Evolutionary conservation across 2,888 invertebrate species (phyloP).

Genomic region (Phlogophora meticulosa): DNA sequence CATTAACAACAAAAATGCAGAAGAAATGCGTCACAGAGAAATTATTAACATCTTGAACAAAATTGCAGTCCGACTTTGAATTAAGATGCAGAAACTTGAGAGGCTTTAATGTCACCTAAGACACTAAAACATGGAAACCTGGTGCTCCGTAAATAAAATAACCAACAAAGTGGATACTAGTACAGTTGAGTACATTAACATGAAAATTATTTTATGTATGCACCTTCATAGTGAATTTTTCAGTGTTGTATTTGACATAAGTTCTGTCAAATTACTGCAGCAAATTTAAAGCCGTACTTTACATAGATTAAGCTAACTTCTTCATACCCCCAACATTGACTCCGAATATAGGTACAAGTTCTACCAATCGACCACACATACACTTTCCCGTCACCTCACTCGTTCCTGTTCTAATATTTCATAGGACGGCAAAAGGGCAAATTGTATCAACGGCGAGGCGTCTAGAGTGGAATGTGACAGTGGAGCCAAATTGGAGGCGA

Average conservation of each 20-base stretch:
- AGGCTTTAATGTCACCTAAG: too few species aligned
- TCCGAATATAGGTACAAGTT: background rate
- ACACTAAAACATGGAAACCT: too few species aligned
- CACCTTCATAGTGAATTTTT: too few species aligned
- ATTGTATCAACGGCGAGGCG: conserved; percentile 79
- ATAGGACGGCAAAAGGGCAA: conserved; percentile 77
- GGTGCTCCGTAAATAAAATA: too few species aligned
- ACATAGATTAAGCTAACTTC: background rate
- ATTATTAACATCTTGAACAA: background rate
- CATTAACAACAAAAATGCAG: background rate
- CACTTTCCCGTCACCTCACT: conserved; percentile 67
- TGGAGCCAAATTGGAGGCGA: conserved; percentile 84
- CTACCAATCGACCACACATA: conserved; percentile 57
- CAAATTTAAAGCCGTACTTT: too few species aligned
- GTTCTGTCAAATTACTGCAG: too few species aligned
- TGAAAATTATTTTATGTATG: too few species aligned
- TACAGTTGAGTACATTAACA: too few species aligned
- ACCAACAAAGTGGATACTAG: too few species aligned
- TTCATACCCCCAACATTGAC: background rate
- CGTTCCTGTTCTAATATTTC: conserved; percentile 75
- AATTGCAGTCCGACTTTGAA: too few species aligned
- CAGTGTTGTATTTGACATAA: too few species aligned
- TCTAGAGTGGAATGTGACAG: conserved; percentile 80
- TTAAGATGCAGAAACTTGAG: too few species aligned
- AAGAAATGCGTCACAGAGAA: background rate